Percentiles rank a stretch among this genome's conserved stretches.
Evolutionary conservation across 1,140 invertebrate species (phyloP).

Genomic region (Cotesia typhae): DNA sequence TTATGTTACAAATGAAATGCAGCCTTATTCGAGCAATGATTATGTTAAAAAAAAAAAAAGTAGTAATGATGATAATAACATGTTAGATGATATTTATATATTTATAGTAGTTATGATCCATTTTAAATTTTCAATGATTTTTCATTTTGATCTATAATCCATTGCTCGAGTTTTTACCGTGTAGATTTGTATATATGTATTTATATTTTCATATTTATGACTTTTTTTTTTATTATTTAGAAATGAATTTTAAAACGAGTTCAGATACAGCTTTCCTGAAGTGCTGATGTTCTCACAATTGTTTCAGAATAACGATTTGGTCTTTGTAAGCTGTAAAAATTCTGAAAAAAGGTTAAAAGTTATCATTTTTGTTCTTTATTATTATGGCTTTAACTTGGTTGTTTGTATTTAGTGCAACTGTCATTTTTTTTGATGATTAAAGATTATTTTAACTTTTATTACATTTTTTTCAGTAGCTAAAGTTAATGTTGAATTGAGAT

Average conservation of each 20-base stretch:
- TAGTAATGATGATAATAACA: not conserved
- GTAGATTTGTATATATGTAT: no score
- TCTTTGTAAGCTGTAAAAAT: constrained; percentile 57
- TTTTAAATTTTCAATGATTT: no score
- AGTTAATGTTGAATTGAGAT: constrained; percentile 11
- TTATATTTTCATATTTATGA: no score
- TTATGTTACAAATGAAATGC: constrained; percentile 23
- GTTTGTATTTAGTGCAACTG: not conserved
- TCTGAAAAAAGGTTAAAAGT: constrained; percentile 45
- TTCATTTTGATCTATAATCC: no score
- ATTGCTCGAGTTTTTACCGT: no score
- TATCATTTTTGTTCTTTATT: not conserved
- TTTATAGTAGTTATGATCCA: no score
- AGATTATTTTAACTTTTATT: constrained; percentile 13
- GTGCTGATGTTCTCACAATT: constrained; percentile 50
- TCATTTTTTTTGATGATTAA: not conserved
- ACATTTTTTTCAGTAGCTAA: constrained; percentile 28
- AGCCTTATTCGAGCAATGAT: constrained; percentile 15
- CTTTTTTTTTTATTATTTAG: not conserved
- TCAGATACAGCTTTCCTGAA: constrained; percentile 60
- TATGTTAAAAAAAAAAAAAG: not conserved
- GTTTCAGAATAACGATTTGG: constrained; percentile 53
- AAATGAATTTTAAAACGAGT: constrained; percentile 22
- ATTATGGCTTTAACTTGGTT: not conserved
- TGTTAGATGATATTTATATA: not conserved